These are phyloP conservation scores for Schizothorax lantsangensis DNA, from an alignment of 2,797 vertebrate species.

Conservation along the genomic window DNA sequence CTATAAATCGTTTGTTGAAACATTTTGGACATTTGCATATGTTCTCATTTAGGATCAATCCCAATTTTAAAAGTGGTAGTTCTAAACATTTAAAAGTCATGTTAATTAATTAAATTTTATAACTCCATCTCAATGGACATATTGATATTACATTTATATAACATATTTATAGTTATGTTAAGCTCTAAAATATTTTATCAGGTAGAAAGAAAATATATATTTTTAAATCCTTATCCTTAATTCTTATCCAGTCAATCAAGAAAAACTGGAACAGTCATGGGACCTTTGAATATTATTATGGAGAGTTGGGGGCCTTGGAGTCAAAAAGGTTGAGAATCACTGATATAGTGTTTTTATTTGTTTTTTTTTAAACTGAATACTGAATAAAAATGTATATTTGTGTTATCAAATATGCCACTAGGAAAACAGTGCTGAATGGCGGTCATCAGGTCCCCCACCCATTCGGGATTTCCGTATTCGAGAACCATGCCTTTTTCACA, in stretches of 20 bases:
- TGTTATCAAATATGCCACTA: conserved; percentile 50
- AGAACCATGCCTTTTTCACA: conserved; percentile 80
- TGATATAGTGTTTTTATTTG: no score
- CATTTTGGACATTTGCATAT: not conserved
- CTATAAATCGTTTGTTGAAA: not conserved
- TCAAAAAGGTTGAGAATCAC: not conserved
- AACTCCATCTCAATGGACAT: not conserved
- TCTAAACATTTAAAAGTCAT: not conserved
- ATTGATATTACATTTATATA: not conserved
- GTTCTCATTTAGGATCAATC: not conserved
- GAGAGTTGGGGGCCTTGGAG: not conserved
- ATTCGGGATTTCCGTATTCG: conserved; percentile 77
- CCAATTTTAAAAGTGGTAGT: not conserved
- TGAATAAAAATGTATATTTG: not conserved
- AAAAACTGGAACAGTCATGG: not conserved
- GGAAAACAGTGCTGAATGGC: conserved; percentile 77
- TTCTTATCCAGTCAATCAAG: not conserved
- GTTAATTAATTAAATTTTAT: not conserved
- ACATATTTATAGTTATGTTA: not conserved
- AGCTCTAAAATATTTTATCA: not conserved
- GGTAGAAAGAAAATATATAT: not conserved
- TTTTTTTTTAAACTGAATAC: no score
- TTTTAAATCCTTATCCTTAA: not conserved
- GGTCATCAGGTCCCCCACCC: conserved; percentile 74
- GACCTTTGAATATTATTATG: not conserved